Percentiles rank a stretch among this genome's conserved stretches.
phyloP scores from a whole-genome alignment of 2,113 vertebrate species.

The Mugil cephalus region DNA sequence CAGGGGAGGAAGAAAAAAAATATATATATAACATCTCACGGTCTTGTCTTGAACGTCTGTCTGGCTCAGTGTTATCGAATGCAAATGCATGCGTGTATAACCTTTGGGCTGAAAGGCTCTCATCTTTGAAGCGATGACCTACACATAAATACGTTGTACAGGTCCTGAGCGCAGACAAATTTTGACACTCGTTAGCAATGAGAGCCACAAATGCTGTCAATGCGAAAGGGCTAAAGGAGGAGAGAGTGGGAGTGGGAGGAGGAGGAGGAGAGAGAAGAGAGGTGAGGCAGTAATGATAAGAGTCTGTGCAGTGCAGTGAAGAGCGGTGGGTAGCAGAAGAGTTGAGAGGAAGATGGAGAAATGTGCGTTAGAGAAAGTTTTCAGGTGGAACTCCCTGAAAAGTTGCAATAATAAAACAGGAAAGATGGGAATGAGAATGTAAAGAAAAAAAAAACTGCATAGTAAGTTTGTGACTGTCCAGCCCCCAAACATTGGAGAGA shows the following conservation, averaged over 20 bases:
- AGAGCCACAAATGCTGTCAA: conserved; percentile 68
- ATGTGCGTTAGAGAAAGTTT: conserved; percentile 45
- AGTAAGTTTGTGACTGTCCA: conserved; percentile 22
- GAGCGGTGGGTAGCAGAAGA: conserved; percentile 22
- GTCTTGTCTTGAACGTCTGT: conserved; percentile 57
- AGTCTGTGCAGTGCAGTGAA: conserved; percentile 16
- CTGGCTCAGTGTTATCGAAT: conserved; percentile 71
- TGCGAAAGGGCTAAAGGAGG: conserved; percentile 43
- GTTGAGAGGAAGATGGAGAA: conserved; percentile 16
- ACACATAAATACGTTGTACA: conserved; percentile 80
- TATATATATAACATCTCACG: conserved; percentile 47
- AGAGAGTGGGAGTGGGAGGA: neutral
- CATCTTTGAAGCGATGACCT: conserved; percentile 86
- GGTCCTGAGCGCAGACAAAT: conserved; percentile 81
- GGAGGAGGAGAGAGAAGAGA: conserved; percentile 11
- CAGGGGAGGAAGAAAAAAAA: conserved; percentile 34
- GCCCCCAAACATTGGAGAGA: conserved; percentile 30
- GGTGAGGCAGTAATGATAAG: conserved; percentile 49
- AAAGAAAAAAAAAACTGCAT: neutral
- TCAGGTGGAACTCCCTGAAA: conserved; percentile 23
- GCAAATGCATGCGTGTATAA: conserved; percentile 86
- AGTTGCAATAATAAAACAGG: conserved; percentile 22
- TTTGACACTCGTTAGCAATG: conserved; percentile 81
- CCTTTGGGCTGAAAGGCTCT: conserved; percentile 84
- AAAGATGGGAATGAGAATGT: conserved; percentile 19